phyloP scores from a whole-genome alignment of 2,888 invertebrate genomes.

The Plebejus anna region DNA sequence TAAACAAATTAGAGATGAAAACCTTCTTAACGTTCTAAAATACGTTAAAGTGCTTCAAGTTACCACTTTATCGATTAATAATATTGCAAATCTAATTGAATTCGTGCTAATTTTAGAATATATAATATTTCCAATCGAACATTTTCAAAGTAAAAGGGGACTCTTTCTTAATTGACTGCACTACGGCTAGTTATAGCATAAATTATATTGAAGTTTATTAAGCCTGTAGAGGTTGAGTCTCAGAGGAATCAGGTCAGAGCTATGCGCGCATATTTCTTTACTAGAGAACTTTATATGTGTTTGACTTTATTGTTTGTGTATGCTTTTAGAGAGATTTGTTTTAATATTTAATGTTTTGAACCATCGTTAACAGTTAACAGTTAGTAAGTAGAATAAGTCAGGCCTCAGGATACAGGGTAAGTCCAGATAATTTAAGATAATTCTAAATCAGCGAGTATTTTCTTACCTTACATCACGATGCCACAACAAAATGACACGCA shows the following conservation, averaged over 20 bases:
- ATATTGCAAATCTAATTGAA: background rate
- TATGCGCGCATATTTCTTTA: background rate
- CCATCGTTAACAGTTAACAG: background rate
- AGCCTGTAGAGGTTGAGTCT: background rate
- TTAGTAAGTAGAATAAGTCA: too few relatives aligned
- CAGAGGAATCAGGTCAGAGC: slow-evolving; percentile 7
- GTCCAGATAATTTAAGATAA: background rate
- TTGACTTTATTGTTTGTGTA: slow-evolving; percentile 16
- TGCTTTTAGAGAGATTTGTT: slow-evolving; percentile 3
- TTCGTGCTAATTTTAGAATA: background rate
- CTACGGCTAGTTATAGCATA: background rate
- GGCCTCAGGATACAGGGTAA: background rate
- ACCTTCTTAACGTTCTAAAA: too few relatives aligned
- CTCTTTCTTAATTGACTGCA: background rate
- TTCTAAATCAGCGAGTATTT: background rate
- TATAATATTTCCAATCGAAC: background rate
- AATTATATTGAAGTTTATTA: background rate
- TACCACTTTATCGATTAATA: background rate
- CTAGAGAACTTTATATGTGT: slow-evolving; percentile 8
- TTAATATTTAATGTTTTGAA: background rate
- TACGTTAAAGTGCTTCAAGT: background rate
- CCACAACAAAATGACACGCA: background rate
- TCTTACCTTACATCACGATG: background rate
- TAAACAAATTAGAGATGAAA: too few relatives aligned
- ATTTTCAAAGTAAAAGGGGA: background rate